Percentiles rank a stretch among this genome's conserved stretches.
phyloP scores from a whole-genome alignment of 2,797 vertebrate genomes.

The Oceanodroma leucorhoa region DNA sequence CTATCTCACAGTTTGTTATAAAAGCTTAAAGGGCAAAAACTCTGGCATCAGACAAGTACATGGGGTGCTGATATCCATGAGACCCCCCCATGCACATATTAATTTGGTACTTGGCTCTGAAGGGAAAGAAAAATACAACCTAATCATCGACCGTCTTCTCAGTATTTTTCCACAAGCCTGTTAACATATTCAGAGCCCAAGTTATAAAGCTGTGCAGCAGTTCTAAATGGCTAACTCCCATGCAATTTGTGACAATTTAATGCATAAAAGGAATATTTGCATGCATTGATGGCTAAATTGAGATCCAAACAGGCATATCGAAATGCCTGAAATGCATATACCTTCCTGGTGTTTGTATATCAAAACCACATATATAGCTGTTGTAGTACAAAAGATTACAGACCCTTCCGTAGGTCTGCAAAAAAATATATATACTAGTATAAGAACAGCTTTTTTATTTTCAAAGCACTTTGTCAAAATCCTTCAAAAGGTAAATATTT shows the following conservation, averaged over 20 bases:
- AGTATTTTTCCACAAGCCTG: background rate
- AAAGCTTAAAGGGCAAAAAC: slow-evolving; percentile 22
- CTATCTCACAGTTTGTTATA: background rate
- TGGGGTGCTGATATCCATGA: background rate
- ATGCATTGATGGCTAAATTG: background rate
- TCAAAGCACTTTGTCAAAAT: background rate
- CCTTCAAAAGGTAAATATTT: background rate
- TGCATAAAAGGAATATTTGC: background rate
- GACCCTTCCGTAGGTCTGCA: background rate
- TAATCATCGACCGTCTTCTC: background rate
- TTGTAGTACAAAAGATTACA: background rate
- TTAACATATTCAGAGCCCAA: background rate
- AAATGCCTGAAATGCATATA: background rate
- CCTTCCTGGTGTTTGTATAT: background rate
- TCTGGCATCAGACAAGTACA: background rate
- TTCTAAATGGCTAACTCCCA: background rate
- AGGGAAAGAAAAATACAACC: background rate
- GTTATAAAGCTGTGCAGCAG: background rate
- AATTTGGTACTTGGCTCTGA: background rate
- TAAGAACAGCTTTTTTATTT: background rate
- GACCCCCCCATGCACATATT: background rate
- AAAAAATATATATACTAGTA: background rate
- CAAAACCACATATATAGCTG: background rate
- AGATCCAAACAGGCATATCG: background rate
- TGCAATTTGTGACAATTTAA: background rate